Base-by-base conservation (phyloP, 2,113 vertebrate species). In the Spea bombifrons region DNA sequence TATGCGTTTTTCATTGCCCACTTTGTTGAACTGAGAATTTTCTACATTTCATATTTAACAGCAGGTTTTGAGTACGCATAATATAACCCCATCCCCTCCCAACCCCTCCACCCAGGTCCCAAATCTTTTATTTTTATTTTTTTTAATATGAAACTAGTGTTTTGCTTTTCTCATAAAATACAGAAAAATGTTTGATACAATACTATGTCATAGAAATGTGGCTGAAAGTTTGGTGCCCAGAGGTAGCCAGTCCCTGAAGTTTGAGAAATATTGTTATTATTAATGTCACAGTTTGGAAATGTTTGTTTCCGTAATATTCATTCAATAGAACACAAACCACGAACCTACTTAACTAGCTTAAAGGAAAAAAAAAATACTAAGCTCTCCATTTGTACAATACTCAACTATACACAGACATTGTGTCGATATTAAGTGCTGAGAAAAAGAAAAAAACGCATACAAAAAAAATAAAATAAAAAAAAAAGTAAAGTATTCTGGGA, bases 101-200 rank as follows among this genome's bases (percentile, higher is more conserved):
- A 8, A 45, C n/a, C 8, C 50, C 6, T 83, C 82, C 64, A 52
- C 82, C 84, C 83, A 73, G 73, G 80, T 81, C 85, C 88, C 90
- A 94, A 94, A 90, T 64, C 3, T 69, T 43, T 71, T 53, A 49
- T 69, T 69, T 69, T 49, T 49, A 53, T 55, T 73, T 66, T 73
- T 88, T 95, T 94, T 96, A 92, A 94, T 97, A 97, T 94, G 95
- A 98, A 98, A 97, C 95, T 98, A 98, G 96, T 96, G 96, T 96
- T 96, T 88, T 95, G 92, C 88, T 93, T 95, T 78, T 96, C 89
- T 94, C 93, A 93, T 94, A 97, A 96, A 96, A 97, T 94, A 97
- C 95, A 97, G 95, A 97, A 95, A 92, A 94, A 93, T 88, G 91
- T 87, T 92, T 85, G 88, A 94, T 96, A 96, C 95, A 96, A 95